Evolutionary conservation across 1,140 invertebrate species (phyloP).

Genomic region (Paraescarpia echinospica): DNA sequence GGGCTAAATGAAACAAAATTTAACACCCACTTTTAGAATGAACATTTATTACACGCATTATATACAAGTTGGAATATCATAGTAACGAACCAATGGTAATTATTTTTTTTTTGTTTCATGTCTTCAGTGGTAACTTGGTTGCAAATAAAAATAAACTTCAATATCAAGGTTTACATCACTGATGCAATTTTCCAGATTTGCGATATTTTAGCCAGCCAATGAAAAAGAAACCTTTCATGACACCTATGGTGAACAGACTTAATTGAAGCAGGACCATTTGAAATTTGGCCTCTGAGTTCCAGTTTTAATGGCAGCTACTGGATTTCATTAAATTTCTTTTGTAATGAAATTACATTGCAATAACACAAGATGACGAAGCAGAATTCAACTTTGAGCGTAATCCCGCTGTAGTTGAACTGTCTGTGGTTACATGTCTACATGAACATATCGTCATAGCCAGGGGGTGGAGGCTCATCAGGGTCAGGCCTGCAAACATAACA

Average conservation of each 20-base stretch:
- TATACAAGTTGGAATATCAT: neutral
- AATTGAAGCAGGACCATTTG: neutral
- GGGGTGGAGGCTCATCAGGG: conserved; percentile 75
- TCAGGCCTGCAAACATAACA: conserved; percentile 61
- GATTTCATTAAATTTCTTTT: too few species aligned
- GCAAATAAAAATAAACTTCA: too few species aligned
- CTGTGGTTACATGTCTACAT: conserved; percentile 60
- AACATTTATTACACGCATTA: neutral
- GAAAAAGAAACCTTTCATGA: too few species aligned
- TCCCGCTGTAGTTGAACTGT: neutral
- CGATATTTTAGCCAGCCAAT: too few species aligned
- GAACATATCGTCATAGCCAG: conserved; percentile 75
- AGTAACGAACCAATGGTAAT: neutral
- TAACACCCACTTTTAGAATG: neutral
- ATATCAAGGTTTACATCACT: too few species aligned
- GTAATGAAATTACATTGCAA: too few species aligned
- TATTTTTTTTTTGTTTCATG: neutral
- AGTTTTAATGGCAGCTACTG: neutral
- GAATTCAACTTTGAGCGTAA: too few species aligned
- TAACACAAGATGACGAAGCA: too few species aligned
- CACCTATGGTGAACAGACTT: neutral
- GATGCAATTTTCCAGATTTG: too few species aligned
- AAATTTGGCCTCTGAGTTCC: neutral
- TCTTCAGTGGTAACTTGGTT: too few species aligned
- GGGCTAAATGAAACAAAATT: neutral